Evolutionary conservation across 2,113 vertebrate genomes (phyloP), one percentile per base, ranked within the genome.

Genomic region (Misgurnus mizolepis): DNA sequence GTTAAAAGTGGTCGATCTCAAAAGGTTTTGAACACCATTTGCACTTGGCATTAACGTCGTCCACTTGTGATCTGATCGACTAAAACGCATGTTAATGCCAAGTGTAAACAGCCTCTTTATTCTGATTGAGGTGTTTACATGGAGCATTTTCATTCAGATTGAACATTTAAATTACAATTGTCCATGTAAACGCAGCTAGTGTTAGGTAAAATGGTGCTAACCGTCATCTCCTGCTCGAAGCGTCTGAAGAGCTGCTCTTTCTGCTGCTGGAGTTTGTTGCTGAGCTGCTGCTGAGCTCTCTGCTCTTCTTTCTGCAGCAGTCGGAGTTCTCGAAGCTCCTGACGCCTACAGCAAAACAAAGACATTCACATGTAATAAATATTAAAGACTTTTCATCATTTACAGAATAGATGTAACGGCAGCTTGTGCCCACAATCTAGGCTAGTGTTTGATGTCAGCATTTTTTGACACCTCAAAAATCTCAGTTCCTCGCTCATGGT

Each of bases 271-370:
- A 99, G 92, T 86, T 99, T 99, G 86, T 96, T 94, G 83, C 94
- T 98, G 82, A 99, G 97, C 80, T 97, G 95, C 82, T 99, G 97
- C 12, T 99, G 96, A 27, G 97, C 94, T 85, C 95, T 93, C 86
- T 99, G 97, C 88, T 99, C 97, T 89, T 99, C 97, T 75, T 98
- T 99, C 87, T 99, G 97, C 82, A 98, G 93, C 84, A 98, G 91
- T 66, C 97, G 94, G 81, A 99, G 91, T 89, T 99, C 97, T 83
- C 96, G 93, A 47, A 99, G 91, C 88, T 99, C 97, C 88, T 99
- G 97, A 1, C 96, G 96, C 67, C 97, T 99, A 87, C 12, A 45
- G 62, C 45, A 67, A 11, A 70, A 76, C 61, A 79, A 6, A 55
- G 6, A 50, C 60, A 47, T 7, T 6, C 60, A 62, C 7, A 62